phyloP scores from a whole-genome alignment of 2,888 invertebrate species.

The Ametastegia equiseti region DNA sequence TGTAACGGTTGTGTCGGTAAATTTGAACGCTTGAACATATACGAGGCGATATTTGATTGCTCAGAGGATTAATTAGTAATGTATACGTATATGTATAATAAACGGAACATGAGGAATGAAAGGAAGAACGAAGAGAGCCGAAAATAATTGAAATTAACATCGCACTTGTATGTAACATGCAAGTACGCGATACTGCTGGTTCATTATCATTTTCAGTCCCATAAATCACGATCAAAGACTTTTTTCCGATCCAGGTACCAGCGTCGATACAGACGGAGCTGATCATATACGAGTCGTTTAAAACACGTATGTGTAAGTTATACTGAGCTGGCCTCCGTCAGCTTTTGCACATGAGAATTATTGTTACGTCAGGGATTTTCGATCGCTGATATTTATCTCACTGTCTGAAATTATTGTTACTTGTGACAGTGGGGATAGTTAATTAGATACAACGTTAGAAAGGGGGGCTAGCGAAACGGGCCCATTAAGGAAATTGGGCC shows the following conservation, averaged over 20 bases:
- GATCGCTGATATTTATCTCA: not conserved
- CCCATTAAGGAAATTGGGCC: too few relatives aligned
- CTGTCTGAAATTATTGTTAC: not conserved
- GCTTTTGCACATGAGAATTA: too few relatives aligned
- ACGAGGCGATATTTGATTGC: too few relatives aligned
- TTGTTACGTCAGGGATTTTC: not conserved
- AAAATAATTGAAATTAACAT: slow-evolving; percentile 32
- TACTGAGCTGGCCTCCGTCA: too few relatives aligned
- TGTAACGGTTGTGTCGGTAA: not conserved
- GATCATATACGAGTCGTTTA: not conserved
- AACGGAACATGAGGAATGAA: not conserved
- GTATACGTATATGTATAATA: not conserved
- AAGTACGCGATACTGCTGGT: not conserved
- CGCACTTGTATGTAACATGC: too few relatives aligned
- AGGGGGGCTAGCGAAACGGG: too few relatives aligned
- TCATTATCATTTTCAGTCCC: not conserved
- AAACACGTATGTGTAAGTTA: not conserved
- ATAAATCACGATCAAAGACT: slow-evolving; percentile 10
- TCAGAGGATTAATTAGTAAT: slow-evolving; percentile 6
- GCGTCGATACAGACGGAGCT: not conserved
- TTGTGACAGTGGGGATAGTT: not conserved
- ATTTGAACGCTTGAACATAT: too few relatives aligned
- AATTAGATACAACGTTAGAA: too few relatives aligned
- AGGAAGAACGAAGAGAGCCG: not conserved
- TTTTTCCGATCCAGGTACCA: not conserved